Conservation (phyloP, 2,113 vertebrate genomes). For the Capreolus pygargus region DNA sequence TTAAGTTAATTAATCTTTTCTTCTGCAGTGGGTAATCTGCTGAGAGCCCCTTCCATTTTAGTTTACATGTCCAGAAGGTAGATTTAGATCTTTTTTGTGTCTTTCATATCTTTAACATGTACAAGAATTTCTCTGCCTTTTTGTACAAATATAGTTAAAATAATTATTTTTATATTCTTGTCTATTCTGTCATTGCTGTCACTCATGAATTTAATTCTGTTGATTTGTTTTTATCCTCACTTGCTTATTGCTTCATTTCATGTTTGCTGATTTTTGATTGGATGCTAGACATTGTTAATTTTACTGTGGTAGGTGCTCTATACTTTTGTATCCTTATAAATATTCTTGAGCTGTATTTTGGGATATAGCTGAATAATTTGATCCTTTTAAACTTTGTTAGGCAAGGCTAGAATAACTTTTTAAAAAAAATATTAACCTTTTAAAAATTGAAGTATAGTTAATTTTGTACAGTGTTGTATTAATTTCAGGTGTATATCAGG, state of each 20-base stretch:
- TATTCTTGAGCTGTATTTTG: neutral
- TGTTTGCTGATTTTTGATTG: neutral
- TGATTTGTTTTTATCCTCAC: neutral
- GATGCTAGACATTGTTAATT: neutral
- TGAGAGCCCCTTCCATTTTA: neutral
- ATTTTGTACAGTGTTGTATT: neutral
- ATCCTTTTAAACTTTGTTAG: neutral
- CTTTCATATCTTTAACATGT: neutral
- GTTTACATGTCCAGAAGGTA: neutral
- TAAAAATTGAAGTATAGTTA: neutral
- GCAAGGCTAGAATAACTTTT: neutral
- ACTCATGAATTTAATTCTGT: neutral
- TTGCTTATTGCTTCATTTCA: neutral
- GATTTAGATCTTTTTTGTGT: neutral
- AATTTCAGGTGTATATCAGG: neutral
- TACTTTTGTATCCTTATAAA: neutral
- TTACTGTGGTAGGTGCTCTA: neutral
- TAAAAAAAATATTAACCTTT: neutral
- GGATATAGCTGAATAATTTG: neutral
- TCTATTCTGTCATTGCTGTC: slow-evolving; percentile 7
- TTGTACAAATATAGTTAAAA: neutral
- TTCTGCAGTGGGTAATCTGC: neutral
- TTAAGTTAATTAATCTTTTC: neutral
- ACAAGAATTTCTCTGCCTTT: neutral
- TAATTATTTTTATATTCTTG: neutral